Evolutionary conservation across 2,888 invertebrate species (phyloP).

Genomic region (Mimachlamys varia): DNA sequence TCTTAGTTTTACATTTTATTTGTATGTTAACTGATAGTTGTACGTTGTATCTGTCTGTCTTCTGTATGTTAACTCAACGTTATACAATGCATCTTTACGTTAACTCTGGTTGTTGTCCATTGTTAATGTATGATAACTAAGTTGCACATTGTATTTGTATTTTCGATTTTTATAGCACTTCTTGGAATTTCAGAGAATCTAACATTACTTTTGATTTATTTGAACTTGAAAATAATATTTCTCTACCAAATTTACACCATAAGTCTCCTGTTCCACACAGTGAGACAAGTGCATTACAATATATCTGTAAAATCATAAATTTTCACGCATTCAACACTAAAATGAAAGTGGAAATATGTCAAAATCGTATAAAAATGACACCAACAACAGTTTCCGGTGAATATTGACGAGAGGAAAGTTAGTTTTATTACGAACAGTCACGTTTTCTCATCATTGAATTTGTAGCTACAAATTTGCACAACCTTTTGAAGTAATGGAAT

Average conservation of each 20-base stretch:
- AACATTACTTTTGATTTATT: background rate
- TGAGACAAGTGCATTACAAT: background rate
- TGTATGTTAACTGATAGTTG: too few species aligned
- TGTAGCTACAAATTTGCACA: background rate
- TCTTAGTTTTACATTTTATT: too few species aligned
- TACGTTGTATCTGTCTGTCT: too few species aligned
- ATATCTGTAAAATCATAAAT: background rate
- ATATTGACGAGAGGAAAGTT: background rate
- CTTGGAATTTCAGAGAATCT: background rate
- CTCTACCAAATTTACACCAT: background rate
- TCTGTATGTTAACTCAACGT: too few species aligned
- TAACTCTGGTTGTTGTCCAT: too few species aligned
- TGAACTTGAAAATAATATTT: background rate
- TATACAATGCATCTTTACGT: too few species aligned
- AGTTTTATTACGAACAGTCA: background rate
- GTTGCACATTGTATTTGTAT: too few species aligned
- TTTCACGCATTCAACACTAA: background rate
- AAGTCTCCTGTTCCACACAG: background rate
- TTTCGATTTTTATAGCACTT: too few species aligned
- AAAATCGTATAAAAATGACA: background rate
- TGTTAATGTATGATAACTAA: too few species aligned
- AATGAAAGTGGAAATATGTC: background rate
- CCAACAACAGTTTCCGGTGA: background rate
- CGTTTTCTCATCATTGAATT: background rate
- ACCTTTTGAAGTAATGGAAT: constrained; percentile 17